These are phyloP conservation scores for Tapera naevia DNA, from an alignment of 2,797 vertebrate genomes.

Conservation along the genomic window DNA sequence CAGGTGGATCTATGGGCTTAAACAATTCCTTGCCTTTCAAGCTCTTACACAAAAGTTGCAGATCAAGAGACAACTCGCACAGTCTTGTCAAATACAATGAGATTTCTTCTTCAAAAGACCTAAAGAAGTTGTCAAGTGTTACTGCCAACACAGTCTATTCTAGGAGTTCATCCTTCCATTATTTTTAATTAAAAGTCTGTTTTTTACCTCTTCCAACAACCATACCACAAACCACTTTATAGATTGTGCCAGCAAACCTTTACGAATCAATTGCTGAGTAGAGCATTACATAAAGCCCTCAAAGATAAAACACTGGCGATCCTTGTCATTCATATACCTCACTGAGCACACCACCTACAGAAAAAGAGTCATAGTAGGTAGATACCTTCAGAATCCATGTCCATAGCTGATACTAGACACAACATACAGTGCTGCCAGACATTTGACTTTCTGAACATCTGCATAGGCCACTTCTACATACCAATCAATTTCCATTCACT, in stretches of 20 bases:
- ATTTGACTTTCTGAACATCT: neutral
- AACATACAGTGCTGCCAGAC: neutral
- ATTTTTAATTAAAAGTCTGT: neutral
- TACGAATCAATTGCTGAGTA: neutral
- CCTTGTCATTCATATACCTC: neutral
- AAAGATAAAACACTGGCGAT: neutral
- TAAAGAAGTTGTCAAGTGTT: neutral
- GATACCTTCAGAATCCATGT: neutral
- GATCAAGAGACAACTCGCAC: neutral
- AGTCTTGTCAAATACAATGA: neutral
- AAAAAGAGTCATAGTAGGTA: neutral
- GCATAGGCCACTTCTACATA: neutral
- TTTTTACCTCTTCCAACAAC: neutral
- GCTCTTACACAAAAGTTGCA: neutral
- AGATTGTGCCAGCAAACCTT: neutral
- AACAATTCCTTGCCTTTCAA: neutral
- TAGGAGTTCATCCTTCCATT: neutral
- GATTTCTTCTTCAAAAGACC: neutral
- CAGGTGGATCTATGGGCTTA: neutral
- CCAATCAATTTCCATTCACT: neutral
- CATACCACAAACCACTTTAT: neutral
- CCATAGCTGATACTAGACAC: neutral
- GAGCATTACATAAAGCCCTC: neutral
- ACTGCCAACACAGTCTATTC: neutral
- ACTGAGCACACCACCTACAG: neutral